Percentiles rank a stretch among this genome's conserved stretches.
Evolutionary conservation across 2,113 vertebrate species (phyloP).

Genomic region (Tragulus kanchil): DNA sequence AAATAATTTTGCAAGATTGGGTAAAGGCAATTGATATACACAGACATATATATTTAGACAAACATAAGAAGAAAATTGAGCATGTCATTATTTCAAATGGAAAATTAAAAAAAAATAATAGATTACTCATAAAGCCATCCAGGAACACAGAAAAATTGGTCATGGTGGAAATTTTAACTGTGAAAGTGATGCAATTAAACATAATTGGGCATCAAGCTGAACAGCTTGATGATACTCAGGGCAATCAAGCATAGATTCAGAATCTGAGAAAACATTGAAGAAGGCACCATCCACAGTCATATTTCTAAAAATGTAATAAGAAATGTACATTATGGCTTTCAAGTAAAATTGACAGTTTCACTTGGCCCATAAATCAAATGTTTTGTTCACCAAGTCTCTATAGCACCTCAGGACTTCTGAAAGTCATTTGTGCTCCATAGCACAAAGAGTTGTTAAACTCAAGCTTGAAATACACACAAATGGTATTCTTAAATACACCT

Average conservation of each 20-base stretch:
- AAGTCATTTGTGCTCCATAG: slow-evolving; percentile 3
- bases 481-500: not conserved
- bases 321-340: slow-evolving; percentile 51
- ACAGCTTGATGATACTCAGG: slow-evolving; percentile 62
- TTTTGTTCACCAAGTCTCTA: slow-evolving; percentile 44
- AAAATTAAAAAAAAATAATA: slow-evolving; percentile 74
- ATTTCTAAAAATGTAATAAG: slow-evolving; percentile 48
- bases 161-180: slow-evolving; percentile 73
- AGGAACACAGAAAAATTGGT: slow-evolving; percentile 70
- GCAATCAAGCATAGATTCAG: slow-evolving; percentile 70
- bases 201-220: slow-evolving; percentile 72
- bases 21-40: slow-evolving; percentile 37
- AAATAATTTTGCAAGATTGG: slow-evolving; percentile 58
- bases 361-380: slow-evolving; percentile 56
- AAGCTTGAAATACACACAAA: not conserved
- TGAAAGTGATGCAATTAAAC: slow-evolving; percentile 77
- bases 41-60: slow-evolving; percentile 53
- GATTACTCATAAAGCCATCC: slow-evolving; percentile 58
- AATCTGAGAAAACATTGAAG: slow-evolving; percentile 51
- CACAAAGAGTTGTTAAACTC: slow-evolving; percentile 49
- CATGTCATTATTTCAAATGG: slow-evolving; percentile 57
- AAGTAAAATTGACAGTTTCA: slow-evolving; percentile 69
- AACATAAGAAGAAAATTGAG: slow-evolving; percentile 71
- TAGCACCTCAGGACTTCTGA: slow-evolving; percentile 8
- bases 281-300: slow-evolving; percentile 45